Conservation (phyloP, 2,888 invertebrate species). For the Lasioglossum calceatum region DNA sequence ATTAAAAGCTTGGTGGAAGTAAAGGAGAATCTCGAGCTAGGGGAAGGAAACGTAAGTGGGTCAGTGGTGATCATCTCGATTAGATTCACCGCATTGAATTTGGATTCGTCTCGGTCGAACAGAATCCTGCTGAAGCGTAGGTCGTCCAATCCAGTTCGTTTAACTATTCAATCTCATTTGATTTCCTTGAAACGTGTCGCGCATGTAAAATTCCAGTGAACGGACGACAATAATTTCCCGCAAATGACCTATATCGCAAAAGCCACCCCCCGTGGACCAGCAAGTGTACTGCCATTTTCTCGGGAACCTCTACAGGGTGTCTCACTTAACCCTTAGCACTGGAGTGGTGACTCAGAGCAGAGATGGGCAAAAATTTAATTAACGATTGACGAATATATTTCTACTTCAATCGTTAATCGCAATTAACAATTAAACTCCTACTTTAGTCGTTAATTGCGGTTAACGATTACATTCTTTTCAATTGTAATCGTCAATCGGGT, state of each 20-base stretch:
- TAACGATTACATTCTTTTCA: too few relatives aligned
- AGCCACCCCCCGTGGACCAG: constrained; percentile 6
- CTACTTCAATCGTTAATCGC: too few relatives aligned
- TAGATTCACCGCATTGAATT: constrained; percentile 73
- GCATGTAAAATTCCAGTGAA: constrained; percentile 48
- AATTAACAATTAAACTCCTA: too few relatives aligned
- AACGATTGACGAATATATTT: too few relatives aligned
- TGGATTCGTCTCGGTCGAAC: constrained; percentile 62
- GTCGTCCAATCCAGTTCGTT: constrained; percentile 35
- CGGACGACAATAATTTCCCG: constrained; percentile 48
- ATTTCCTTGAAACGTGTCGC: constrained; percentile 61
- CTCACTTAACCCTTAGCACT: background rate
- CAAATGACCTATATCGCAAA: constrained; percentile 25
- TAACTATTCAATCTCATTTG: constrained; percentile 61
- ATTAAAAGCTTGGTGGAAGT: constrained; percentile 18
- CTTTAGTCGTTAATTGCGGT: too few relatives aligned
- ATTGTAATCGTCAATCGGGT: too few relatives aligned
- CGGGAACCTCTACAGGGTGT: background rate
- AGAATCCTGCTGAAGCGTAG: constrained; percentile 55
- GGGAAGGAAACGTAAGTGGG: constrained; percentile 60
- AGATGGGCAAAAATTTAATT: too few relatives aligned
- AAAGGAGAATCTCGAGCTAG: background rate
- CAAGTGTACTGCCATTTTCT: constrained; percentile 34
- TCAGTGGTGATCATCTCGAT: constrained; percentile 74
- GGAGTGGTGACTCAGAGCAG: too few relatives aligned